These are phyloP conservation scores for Panagrolaimus sp. DNA, from an alignment of 1,140 invertebrate genomes.

Conservation along the genomic window DNA sequence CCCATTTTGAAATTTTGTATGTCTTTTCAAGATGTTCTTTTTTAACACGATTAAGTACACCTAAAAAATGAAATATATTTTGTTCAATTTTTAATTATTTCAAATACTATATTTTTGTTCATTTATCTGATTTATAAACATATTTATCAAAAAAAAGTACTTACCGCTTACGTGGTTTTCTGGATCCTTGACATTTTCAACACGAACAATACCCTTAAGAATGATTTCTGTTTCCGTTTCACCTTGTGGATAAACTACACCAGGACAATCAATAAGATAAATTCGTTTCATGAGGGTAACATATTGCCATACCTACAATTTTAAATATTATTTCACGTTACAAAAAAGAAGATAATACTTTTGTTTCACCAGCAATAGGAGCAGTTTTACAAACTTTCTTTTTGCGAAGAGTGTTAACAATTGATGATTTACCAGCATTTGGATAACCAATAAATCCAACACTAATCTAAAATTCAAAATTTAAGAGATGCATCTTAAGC, in stretches of 20 bases:
- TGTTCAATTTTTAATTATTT: too few relatives aligned
- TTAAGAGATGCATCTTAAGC: neutral
- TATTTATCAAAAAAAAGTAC: too few relatives aligned
- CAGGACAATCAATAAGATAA: conserved; percentile 97
- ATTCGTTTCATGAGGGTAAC: conserved; percentile 95
- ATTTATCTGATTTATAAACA: too few relatives aligned
- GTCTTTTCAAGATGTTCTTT: conserved; percentile 82
- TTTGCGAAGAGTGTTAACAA: conserved; percentile 88
- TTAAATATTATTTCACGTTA: too few relatives aligned
- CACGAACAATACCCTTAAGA: conserved; percentile 76
- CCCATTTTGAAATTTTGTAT: conserved; percentile 65
- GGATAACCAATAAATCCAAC: conserved; percentile 98
- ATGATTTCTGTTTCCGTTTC: conserved; percentile 86
- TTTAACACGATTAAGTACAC: conserved; percentile 79
- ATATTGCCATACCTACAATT: conserved; percentile 99
- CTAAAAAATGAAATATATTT: too few relatives aligned
- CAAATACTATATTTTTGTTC: too few relatives aligned
- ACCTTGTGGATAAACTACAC: conserved; percentile 86
- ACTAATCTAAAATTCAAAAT: conserved; percentile 84
- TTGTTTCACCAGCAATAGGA: conserved; percentile 14
- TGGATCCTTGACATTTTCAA: conserved; percentile 86
- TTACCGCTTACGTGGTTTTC: conserved; percentile 81
- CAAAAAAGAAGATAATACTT: too few relatives aligned
- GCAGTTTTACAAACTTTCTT: conserved; percentile 83
- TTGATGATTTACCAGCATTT: conserved; percentile 95